Conservation (phyloP, 2,888 invertebrate genomes). For the Geophilus truncorum region DNA sequence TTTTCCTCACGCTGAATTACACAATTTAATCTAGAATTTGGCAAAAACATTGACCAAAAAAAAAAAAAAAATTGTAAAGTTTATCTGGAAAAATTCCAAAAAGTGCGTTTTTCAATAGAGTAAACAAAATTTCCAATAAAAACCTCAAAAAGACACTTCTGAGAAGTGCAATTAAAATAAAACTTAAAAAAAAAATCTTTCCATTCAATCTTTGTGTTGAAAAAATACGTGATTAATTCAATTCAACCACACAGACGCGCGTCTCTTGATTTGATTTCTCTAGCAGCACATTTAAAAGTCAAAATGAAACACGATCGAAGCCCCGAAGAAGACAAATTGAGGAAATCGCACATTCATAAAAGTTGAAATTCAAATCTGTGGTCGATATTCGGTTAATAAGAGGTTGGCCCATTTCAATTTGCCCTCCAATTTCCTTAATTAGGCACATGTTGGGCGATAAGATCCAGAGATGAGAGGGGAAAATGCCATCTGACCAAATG, state of each 20-base stretch:
- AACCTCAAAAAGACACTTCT: no score
- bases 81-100: not conserved
- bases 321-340: not conserved
- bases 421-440: conserved; percentile 15
- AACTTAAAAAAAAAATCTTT: no score
- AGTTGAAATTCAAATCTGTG: not conserved
- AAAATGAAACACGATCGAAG: not conserved
- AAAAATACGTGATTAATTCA: not conserved
- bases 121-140: no score
- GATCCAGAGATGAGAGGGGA: conserved; percentile 8
- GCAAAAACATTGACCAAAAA: not conserved
- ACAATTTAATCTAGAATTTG: not conserved
- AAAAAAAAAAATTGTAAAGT: not conserved
- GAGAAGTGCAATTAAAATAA: no score
- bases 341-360: not conserved
- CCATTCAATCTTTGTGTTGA: no score
- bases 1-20: not conserved
- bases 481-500: conserved; percentile 17
- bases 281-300: not conserved
- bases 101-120: not conserved
- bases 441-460: conserved; percentile 1
- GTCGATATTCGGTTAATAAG: not conserved
- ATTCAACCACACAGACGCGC: not conserved
- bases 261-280: not conserved
- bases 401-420: conserved; percentile 21